phyloP scores from a whole-genome alignment of 2,113 vertebrate genomes.

The Tautogolabrus adspersus region DNA sequence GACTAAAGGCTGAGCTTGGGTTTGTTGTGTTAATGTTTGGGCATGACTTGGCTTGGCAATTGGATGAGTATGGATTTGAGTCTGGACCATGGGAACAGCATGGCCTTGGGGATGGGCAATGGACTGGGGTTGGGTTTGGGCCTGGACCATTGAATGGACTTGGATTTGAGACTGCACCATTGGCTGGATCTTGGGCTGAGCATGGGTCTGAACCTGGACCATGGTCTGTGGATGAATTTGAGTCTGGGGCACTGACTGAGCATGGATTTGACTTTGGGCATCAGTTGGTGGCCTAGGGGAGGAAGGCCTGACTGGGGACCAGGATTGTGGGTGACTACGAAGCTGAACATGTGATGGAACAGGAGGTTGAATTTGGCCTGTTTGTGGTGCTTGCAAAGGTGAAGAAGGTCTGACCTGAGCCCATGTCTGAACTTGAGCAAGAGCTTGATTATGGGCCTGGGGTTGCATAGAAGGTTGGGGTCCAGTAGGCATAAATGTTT shows the following conservation, averaged over 20 bases:
- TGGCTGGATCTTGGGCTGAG: neutral
- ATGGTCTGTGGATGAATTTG: slow-evolving; percentile 18
- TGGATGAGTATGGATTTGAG: slow-evolving; percentile 35
- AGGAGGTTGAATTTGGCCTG: slow-evolving; percentile 41
- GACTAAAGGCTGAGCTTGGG: slow-evolving; percentile 16
- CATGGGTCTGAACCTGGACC: slow-evolving; percentile 16
- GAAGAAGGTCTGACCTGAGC: slow-evolving; percentile 48
- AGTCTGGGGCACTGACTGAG: neutral
- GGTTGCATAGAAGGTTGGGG: slow-evolving; percentile 24
- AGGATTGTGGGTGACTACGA: slow-evolving; percentile 63
- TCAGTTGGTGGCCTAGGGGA: slow-evolving; percentile 53
- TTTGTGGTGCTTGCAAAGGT: slow-evolving; percentile 25
- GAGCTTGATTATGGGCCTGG: slow-evolving; percentile 27
- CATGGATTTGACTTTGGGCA: slow-evolving; percentile 11
- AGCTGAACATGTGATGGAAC: slow-evolving; percentile 67
- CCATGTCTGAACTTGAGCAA: slow-evolving; percentile 58
- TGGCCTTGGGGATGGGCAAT: neutral
- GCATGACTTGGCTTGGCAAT: slow-evolving; percentile 2
- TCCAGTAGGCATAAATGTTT: slow-evolving; percentile 24
- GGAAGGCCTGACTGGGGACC: slow-evolving; percentile 64
- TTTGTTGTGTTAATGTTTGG: slow-evolving; percentile 16
- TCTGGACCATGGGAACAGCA: slow-evolving; percentile 1
- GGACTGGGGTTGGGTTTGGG: slow-evolving; percentile 28
- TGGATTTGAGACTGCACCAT: slow-evolving; percentile 14
- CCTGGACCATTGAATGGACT: slow-evolving; percentile 5